Evolutionary conservation across 2,113 vertebrate species (phyloP).

Genomic region (Halichoerus grypus): DNA sequence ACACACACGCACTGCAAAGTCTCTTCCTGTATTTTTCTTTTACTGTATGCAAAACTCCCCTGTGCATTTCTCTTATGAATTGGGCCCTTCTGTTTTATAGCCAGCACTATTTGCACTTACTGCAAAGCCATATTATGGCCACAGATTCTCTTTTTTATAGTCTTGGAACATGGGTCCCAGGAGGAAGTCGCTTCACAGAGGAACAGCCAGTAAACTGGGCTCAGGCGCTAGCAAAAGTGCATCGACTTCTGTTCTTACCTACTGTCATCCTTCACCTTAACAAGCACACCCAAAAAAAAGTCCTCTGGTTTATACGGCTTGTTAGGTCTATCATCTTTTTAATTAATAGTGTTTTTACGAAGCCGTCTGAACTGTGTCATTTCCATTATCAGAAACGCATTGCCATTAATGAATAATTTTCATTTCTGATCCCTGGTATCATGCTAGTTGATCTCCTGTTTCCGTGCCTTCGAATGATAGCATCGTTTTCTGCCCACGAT

Average conservation of each 20-base stretch:
- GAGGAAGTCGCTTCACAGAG: constrained; percentile 84
- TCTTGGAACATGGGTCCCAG: constrained; percentile 77
- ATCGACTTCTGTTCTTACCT: constrained; percentile 84
- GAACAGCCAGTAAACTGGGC: constrained; percentile 81
- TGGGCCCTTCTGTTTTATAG: constrained; percentile 85
- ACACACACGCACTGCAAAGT: too few relatives aligned
- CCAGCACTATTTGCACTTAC: constrained; percentile 81
- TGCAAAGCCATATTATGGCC: constrained; percentile 82
- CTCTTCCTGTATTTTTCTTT: constrained; percentile 52
- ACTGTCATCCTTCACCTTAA: constrained; percentile 88
- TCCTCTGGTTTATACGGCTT: constrained; percentile 94
- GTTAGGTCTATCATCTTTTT: constrained; percentile 99
- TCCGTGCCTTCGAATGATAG: constrained; percentile 96
- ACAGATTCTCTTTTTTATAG: constrained; percentile 76
- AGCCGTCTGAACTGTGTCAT: constrained; percentile 99
- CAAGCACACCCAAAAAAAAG: constrained; percentile 85
- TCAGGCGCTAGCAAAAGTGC: constrained; percentile 78
- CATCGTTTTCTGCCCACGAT: constrained; percentile 99
- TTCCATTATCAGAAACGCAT: constrained; percentile 99
- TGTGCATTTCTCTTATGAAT: constrained; percentile 86
- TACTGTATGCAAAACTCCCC: constrained; percentile 82
- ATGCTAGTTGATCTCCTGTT: constrained; percentile 97
- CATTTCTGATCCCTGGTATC: constrained; percentile 98
- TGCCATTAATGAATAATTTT: constrained; percentile 99
- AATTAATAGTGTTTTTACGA: constrained; percentile 99